Base-by-base conservation (phyloP, 2,888 invertebrate species). In the Pinctada fucata region DNA sequence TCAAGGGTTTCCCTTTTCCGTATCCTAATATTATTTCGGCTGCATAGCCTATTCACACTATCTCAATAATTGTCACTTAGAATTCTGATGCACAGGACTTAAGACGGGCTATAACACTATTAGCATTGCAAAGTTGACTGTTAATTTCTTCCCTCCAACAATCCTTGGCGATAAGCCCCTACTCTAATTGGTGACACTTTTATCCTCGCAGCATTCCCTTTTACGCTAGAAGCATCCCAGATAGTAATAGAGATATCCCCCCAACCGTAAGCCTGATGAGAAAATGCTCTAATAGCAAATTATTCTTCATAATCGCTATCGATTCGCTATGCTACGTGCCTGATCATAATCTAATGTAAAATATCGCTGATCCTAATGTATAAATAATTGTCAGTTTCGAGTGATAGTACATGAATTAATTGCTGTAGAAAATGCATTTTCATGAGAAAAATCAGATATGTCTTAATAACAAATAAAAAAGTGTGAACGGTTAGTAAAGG, bases 261-360 rank as follows among this genome's bases (percentile, higher is more conserved):
- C 8, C 58, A 58, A 58, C 6, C 58, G 13, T 13, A 13, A 58
- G 13, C 58, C 13, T 58, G 58, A 58, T 58, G 58, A 58, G 58
- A 58, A 58, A 58, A 58, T 58, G 58, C 58, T 58, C 13, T 58
- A 58, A 58, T 58, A 58, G 58, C 58, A 58, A 58, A 58, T 58
- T 58, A 10, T 58, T 58, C 58, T 58, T 6, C 13, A 58, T 58
- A 58, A 58, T 58, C 58, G 13, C 58, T 58, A 58, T 58, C 13
- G 58, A 58, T 58, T 58, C 8, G 6, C 58, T 10, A 58, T 58
- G 58, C 58, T 58, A 58, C 58, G 58, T 58, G 58, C 13, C 58
- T 13, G 58, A 58, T 58, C 58, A 58, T 58, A 58, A 58, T 58
- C 58, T 13, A 58, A 58, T 58, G 58, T 58, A 58, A 58, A 6